Base-by-base conservation (phyloP, 2,113 vertebrate species). In the Hymenochirus boettgeri region DNA sequence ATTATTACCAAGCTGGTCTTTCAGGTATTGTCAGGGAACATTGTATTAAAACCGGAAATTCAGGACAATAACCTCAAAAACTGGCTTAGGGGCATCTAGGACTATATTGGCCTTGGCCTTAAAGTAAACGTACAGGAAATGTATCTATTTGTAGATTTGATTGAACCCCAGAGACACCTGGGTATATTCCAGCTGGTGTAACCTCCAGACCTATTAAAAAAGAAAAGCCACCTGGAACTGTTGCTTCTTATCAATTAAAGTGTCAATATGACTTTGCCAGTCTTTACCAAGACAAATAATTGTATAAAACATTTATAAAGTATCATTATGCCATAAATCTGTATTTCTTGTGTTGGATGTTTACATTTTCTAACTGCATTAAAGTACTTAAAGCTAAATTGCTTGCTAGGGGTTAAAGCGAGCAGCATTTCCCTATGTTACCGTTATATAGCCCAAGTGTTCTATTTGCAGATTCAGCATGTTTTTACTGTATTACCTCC, bases 401-500 rank as follows among this genome's bases (percentile, higher is more conserved):
- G n/a, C n/a, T n/a, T n/a, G n/a, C n/a, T n/a, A n/a, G n/a, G n/a
- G n/a, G n/a, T n/a, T n/a, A n/a, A n/a, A n/a, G n/a, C n/a, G n/a
- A n/a, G n/a, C n/a, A n/a, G n/a, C n/a, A n/a, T n/a, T n/a, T n/a
- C n/a, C n/a, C n/a, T n/a, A n/a, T n/a, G n/a, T n/a, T n/a, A n/a
- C n/a, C n/a, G n/a, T n/a, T n/a, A n/a, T n/a, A n/a, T n/a, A n/a
- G n/a, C n/a, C n/a, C n/a, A n/a, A n/a, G n/a, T n/a, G n/a, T n/a
- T n/a, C n/a, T n/a, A n/a, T n/a, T n/a, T n/a, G n/a, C n/a, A n/a
- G n/a, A n/a, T n/a, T n/a, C n/a, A n/a, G n/a, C n/a, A 10, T 31
- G 5, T 6, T 31, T 31, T 31, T 6, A 31, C 51, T 8, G 78
- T 75, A 7, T 86, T 84, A 73, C 83, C 86, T 2, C 82, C 84